phyloP scores from a whole-genome alignment of 2,888 invertebrate species.

The Aspidapion aeneum region DNA sequence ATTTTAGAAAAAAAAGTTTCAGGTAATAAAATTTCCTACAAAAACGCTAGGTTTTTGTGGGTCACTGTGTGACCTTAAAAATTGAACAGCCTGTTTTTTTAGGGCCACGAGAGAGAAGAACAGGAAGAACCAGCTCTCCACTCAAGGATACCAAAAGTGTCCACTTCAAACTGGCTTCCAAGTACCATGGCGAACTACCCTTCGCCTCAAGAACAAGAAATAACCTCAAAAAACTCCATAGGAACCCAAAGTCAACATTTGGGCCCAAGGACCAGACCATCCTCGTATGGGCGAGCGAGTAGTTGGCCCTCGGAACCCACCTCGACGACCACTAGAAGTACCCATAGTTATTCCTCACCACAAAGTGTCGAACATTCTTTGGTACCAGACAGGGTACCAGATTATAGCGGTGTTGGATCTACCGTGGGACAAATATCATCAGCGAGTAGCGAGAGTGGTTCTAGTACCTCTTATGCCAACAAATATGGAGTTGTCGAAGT shows the following conservation, averaged over 20 bases:
- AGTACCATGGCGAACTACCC: background rate
- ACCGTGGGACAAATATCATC: too few species aligned
- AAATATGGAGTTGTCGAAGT: background rate
- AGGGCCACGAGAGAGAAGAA: constrained; percentile 34
- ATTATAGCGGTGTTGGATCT: too few species aligned
- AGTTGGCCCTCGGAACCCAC: constrained; percentile 39
- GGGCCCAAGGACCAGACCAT: constrained; percentile 45
- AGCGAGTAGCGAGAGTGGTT: background rate
- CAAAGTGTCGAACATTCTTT: too few species aligned
- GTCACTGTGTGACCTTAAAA: too few species aligned
- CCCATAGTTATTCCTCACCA: too few species aligned
- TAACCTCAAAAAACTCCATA: too few species aligned
- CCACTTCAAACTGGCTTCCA: constrained; percentile 27
- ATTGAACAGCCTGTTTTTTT: too few species aligned
- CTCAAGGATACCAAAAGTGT: constrained; percentile 27
- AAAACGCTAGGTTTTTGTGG: too few species aligned
- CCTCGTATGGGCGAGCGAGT: constrained; percentile 52
- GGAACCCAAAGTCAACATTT: constrained; percentile 31
- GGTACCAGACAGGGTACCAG: background rate
- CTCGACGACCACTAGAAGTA: constrained; percentile 9
- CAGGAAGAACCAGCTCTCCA: constrained; percentile 28
- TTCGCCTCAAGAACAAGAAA: too few species aligned
- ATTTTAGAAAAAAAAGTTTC: too few species aligned
- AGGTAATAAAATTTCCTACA: too few species aligned
- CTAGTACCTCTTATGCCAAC: background rate